Conservation (phyloP, 2,888 invertebrate species). For the Cheilosia scutellata region DNA sequence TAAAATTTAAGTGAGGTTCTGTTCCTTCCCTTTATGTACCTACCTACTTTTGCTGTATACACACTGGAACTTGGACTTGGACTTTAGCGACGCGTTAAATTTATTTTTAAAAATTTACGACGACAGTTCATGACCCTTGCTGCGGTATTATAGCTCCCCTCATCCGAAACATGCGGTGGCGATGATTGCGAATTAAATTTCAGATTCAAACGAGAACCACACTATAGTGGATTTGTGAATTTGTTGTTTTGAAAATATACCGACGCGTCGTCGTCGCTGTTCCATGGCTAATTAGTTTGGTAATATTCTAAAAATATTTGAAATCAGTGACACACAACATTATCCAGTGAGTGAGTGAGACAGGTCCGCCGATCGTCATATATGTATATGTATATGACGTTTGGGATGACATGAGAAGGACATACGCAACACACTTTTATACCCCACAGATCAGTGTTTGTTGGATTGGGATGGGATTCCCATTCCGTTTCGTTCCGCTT, state of each 20-base stretch:
- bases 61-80: no score
- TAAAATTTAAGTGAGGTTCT: slow-evolving; percentile 11
- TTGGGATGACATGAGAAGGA: slow-evolving; percentile 44
- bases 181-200: slow-evolving; percentile 53
- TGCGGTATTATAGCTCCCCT: background rate
- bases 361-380: background rate
- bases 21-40: slow-evolving; percentile 8
- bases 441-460: slow-evolving; percentile 8
- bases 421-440: slow-evolving; percentile 27
- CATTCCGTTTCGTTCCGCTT: slow-evolving; percentile 57
- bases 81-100: slow-evolving; percentile 15
- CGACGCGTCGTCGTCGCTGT: slow-evolving; percentile 18
- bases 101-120: slow-evolving; percentile 66
- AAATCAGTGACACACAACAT: slow-evolving; percentile 55
- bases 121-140: slow-evolving; percentile 71
- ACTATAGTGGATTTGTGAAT: slow-evolving; percentile 32
- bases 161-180: slow-evolving; percentile 37
- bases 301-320: slow-evolving; percentile 72
- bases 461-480: slow-evolving; percentile 3
- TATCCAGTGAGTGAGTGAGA: slow-evolving; percentile 36
- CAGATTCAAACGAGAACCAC: slow-evolving; percentile 28
- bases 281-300: slow-evolving; percentile 69
- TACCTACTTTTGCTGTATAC: background rate
- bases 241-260: slow-evolving; percentile 26
- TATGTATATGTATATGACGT: background rate